Base-by-base conservation (phyloP, 2,888 invertebrate genomes). In the Caenorhabditis drosophilae region DNA sequence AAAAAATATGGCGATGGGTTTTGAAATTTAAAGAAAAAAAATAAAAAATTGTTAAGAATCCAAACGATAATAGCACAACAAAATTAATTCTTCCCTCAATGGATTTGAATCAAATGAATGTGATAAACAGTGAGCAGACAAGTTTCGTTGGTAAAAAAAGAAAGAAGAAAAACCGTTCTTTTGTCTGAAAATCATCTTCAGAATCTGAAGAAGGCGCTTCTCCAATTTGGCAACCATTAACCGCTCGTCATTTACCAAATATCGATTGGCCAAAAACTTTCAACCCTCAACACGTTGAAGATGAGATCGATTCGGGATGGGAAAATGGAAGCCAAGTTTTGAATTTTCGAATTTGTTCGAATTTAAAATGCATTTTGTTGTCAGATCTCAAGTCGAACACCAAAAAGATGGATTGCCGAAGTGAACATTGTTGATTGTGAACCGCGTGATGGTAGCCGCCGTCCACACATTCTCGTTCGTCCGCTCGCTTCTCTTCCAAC, bases 201-300 rank as follows among this genome's bases (percentile, higher is more conserved):
- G 54, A 50, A 40, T 53, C 58, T 40, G 70, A 67, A 47, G 51
- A 51, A 51, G 58, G 56, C 0, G 49, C 55, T 9, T 71, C 70
- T 31, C 75, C 75, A 9, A 71, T 75, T 44, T 75, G 75, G 75
- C 73, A 75, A 36, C 75, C 75, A 12, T 36, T 75, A 22, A 72
- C 73, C 15, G 63, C 67, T 12, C 36, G 70, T 26, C 52, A 62
- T 34, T 60, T 75, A 41, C 68, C 73, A 3, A 73, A 72, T 49
- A 57, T 75, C 15, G 70, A 73, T 22, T 73, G 73, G 71, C 64
- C 59, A 38, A 53, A 60, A 26, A 61, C 59, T 44, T 66, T 51
- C 34, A 53, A 66, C 23, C 66, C 66, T 15, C 41, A 45, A 16
- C 59, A 72, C 15, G 57, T 77, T 40, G 78, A 77, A 47, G 75